These are phyloP conservation scores for Mesitornis unicolor DNA, from an alignment of 2,113 vertebrate species.

Conservation along the genomic window DNA sequence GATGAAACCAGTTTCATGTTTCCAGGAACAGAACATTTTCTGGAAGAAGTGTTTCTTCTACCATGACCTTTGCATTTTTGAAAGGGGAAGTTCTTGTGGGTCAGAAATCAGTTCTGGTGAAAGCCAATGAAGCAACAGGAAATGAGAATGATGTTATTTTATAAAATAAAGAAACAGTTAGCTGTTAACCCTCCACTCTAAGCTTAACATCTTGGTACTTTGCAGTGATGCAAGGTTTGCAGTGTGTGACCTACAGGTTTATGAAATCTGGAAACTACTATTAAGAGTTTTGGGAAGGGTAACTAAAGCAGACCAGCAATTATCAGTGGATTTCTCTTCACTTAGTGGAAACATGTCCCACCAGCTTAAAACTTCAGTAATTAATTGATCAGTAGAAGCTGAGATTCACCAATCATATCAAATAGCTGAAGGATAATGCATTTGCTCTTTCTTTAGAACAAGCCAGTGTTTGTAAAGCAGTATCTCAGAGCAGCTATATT, in stretches of 20 bases:
- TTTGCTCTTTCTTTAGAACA: background rate
- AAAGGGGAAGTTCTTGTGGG: background rate
- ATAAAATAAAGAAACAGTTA: background rate
- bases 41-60: background rate
- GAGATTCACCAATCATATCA: rapidly evolving
- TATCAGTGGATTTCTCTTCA: background rate
- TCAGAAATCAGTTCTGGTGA: background rate
- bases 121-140: background rate
- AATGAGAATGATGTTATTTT: background rate
- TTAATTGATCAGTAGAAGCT: background rate
- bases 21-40: background rate
- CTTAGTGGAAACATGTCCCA: background rate
- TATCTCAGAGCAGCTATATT: background rate
- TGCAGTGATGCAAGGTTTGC: background rate
- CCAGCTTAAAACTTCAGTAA: background rate
- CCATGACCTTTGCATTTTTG: background rate
- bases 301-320: background rate
- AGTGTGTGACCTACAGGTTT: background rate
- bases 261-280: background rate
- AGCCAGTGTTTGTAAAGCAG: background rate
- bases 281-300: background rate
- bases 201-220: background rate
- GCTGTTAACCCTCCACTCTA: background rate
- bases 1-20: background rate
- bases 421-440: background rate